Evolutionary conservation across 2,797 vertebrate species (phyloP).

Genomic region (Acanthurus tractus): DNA sequence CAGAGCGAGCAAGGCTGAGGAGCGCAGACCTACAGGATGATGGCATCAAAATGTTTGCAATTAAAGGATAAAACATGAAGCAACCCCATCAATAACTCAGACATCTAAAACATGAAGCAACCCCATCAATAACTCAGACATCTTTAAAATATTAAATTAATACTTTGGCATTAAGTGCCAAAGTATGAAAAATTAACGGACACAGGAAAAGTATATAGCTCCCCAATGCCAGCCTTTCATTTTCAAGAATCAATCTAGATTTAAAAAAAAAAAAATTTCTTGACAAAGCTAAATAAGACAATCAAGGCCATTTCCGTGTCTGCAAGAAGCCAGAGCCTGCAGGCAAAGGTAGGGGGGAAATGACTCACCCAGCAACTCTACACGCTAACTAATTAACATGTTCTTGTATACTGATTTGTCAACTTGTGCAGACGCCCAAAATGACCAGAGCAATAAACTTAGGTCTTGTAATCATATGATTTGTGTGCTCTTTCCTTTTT

Average conservation of each 20-base stretch:
- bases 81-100: not conserved
- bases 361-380: not conserved
- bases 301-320: not conserved
- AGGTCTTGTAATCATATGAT: not conserved
- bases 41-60: not conserved
- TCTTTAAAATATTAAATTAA: not conserved
- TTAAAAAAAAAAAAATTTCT: not conserved
- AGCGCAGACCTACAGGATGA: conserved; percentile 86
- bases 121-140: not conserved
- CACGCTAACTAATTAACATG: too few relatives aligned
- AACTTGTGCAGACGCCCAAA: not conserved
- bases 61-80: not conserved
- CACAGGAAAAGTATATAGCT: not conserved
- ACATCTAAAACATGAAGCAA: not conserved
- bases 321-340: not conserved
- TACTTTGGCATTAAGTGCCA: too few relatives aligned
- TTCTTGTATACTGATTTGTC: not conserved
- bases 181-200: not conserved
- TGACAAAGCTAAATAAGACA: not conserved
- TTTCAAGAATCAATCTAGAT: not conserved
- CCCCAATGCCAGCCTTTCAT: not conserved
- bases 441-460: not conserved
- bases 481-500: not conserved
- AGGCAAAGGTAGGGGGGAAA: too few relatives aligned
- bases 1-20: conserved; percentile 90